These are phyloP conservation scores for Nannoperca obscura DNA, from an alignment of 2,797 vertebrate genomes.

Conservation along the genomic window DNA sequence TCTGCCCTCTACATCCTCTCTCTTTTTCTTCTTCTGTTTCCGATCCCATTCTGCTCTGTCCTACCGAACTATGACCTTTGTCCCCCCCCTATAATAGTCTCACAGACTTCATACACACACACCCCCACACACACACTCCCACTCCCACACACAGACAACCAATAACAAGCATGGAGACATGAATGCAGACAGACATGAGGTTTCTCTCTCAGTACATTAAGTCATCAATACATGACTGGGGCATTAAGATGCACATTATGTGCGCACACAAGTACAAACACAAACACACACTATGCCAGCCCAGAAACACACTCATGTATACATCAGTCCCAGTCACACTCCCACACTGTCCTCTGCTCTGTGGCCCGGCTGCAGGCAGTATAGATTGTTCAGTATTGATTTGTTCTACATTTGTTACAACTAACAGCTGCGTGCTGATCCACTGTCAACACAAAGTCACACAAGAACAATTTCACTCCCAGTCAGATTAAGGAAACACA, in stretches of 20 bases:
- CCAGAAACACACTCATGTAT: not conserved
- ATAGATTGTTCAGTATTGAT: conserved; percentile 63
- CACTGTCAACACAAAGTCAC: conserved; percentile 39
- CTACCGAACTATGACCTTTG: conserved; percentile 53
- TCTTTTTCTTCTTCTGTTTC: not conserved
- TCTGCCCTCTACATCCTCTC: not conserved
- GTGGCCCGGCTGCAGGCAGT: conserved; percentile 31
- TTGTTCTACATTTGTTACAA: conserved; percentile 66
- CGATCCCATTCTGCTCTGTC: conserved; percentile 30
- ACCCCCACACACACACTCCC: conserved; percentile 4
- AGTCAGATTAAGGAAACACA: not conserved
- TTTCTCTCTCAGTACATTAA: conserved; percentile 45
- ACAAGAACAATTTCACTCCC: conserved; percentile 7
- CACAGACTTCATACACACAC: not conserved
- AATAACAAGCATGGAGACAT: conserved; percentile 4
- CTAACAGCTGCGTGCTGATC: conserved; percentile 29
- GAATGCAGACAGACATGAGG: conserved; percentile 21
- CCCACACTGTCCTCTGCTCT: conserved; percentile 6
- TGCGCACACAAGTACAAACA: not conserved
- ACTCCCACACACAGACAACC: conserved; percentile 5
- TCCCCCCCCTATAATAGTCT: conserved; percentile 17
- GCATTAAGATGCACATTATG: conserved; percentile 27
- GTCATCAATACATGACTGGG: conserved; percentile 45
- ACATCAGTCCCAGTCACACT: conserved; percentile 5
- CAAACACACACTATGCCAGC: not conserved